These are phyloP conservation scores for Hypomesus transpacificus DNA, from an alignment of 2,113 vertebrate species.

Conservation along the genomic window DNA sequence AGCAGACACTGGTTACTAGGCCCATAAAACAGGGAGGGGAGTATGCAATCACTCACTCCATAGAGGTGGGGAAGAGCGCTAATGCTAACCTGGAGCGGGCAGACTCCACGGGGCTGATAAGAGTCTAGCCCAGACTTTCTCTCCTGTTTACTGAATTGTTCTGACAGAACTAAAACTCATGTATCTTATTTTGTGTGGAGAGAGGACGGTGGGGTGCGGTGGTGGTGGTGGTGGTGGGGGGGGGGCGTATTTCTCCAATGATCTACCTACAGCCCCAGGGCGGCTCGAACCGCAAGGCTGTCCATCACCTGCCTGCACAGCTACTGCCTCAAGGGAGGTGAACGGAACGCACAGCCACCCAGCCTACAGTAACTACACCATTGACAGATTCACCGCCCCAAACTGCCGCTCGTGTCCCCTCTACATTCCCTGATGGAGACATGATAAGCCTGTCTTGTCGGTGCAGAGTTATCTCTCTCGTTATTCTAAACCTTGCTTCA, in stretches of 20 bases:
- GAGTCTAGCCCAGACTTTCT: too few species aligned
- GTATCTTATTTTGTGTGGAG: too few species aligned
- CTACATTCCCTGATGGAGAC: not conserved
- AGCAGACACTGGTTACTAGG: not conserved
- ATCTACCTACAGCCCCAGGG: slow-evolving; percentile 50
- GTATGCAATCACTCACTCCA: not conserved
- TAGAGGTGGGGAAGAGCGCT: not conserved
- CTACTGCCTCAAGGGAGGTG: slow-evolving; percentile 47
- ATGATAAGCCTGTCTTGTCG: not conserved
- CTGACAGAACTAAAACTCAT: too few species aligned
- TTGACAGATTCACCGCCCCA: slow-evolving; percentile 45
- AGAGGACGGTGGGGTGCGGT: too few species aligned
- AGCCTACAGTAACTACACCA: slow-evolving; percentile 16
- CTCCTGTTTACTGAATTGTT: too few species aligned
- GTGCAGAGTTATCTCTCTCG: too few species aligned
- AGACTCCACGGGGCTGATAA: too few species aligned
- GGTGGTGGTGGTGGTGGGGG: slow-evolving; percentile 25
- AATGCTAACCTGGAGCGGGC: too few species aligned
- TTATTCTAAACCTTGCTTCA: too few species aligned
- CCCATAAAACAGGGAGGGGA: not conserved
- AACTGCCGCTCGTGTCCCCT: not conserved
- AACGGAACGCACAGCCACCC: slow-evolving; percentile 40
- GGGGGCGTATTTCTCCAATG: slow-evolving; percentile 43
- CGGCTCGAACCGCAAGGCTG: slow-evolving; percentile 40
- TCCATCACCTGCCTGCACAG: slow-evolving; percentile 51